A percentile compares a stretch with the other conserved stretches of the same genome.
Conservation (phyloP, 2,888 invertebrate genomes). For the Dicranocentrus wangi region DNA sequence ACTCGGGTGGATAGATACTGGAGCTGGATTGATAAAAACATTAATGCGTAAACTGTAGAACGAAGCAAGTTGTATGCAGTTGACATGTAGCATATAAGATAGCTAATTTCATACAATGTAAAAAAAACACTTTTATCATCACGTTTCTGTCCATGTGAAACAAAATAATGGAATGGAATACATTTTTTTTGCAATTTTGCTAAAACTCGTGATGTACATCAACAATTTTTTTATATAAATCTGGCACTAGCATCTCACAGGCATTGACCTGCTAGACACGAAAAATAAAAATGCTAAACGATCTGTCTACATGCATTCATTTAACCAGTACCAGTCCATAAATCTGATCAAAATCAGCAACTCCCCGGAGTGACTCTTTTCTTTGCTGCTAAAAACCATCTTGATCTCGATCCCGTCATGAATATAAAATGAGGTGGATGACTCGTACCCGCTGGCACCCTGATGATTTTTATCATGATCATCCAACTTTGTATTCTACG, state of each 20-base stretch:
- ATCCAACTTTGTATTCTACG: constrained; percentile 37
- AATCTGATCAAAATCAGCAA: too few relatives aligned
- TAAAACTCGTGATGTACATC: not conserved
- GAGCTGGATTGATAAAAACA: constrained; percentile 6
- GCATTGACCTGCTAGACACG: constrained; percentile 2
- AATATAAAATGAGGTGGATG: constrained; percentile 11
- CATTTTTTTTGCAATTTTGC: not conserved
- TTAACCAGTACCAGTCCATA: constrained; percentile 1
- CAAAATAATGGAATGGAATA: not conserved
- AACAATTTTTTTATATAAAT: not conserved
- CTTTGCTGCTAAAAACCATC: too few relatives aligned
- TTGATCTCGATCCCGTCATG: not conserved
- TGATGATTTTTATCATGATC: constrained; percentile 19
- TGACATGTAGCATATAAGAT: not conserved
- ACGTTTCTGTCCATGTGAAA: not conserved
- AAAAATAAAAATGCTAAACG: not conserved
- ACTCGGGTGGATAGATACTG: not conserved
- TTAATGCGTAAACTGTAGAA: not conserved
- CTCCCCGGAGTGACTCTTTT: too few relatives aligned
- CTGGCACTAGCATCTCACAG: not conserved
- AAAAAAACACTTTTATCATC: not conserved
- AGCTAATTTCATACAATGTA: not conserved
- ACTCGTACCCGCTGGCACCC: constrained; percentile 18
- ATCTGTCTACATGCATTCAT: not conserved
- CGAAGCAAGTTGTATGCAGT: not conserved